Evolutionary conservation across 2,888 invertebrate genomes (phyloP).

Genomic region (Drosophila pseudotakahashii): DNA sequence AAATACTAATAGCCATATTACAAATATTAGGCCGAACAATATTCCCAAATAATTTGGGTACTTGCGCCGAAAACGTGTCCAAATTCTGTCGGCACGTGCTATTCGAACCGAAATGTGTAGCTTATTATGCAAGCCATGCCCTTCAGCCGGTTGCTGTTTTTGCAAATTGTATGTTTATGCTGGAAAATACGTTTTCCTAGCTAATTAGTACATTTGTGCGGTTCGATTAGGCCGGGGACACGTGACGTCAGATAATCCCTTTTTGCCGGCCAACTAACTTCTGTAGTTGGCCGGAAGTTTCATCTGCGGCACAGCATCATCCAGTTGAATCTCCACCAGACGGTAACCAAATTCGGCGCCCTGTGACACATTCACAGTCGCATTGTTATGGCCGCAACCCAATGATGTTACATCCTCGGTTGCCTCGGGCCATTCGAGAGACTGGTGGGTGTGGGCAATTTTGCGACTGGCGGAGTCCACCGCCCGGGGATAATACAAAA

Average conservation of each 20-base stretch:
- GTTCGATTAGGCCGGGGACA: slow-evolving; percentile 45
- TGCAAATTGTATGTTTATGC: slow-evolving; percentile 49
- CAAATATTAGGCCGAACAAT: slow-evolving; percentile 18
- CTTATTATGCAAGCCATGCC: slow-evolving; percentile 42
- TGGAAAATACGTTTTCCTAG: slow-evolving; percentile 45
- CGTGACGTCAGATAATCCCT: slow-evolving; percentile 44
- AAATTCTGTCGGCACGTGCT: slow-evolving; percentile 35
- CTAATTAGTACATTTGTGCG: slow-evolving; percentile 55
- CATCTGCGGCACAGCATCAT: not conserved
- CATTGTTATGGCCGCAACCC: slow-evolving; percentile 33
- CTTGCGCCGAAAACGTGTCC: slow-evolving; percentile 34
- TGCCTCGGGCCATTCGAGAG: slow-evolving; percentile 15
- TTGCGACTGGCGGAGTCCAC: slow-evolving; percentile 28
- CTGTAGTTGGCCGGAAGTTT: slow-evolving; percentile 32
- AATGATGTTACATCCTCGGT: slow-evolving; percentile 36
- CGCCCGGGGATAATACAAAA: slow-evolving; percentile 57
- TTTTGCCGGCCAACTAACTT: slow-evolving; percentile 21
- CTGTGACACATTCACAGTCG: slow-evolving; percentile 23
- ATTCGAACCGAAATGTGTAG: slow-evolving; percentile 18
- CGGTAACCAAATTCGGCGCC: slow-evolving; percentile 31
- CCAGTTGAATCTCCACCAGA: slow-evolving; percentile 16
- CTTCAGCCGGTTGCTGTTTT: slow-evolving; percentile 40
- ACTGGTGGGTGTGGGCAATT: slow-evolving; percentile 9
- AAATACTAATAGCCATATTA: slow-evolving; percentile 9
- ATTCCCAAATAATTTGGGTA: slow-evolving; percentile 18